Percentiles rank a stretch among this genome's conserved stretches.
phyloP scores from a whole-genome alignment of 2,888 invertebrate genomes.

The Griposia aprilina region DNA sequence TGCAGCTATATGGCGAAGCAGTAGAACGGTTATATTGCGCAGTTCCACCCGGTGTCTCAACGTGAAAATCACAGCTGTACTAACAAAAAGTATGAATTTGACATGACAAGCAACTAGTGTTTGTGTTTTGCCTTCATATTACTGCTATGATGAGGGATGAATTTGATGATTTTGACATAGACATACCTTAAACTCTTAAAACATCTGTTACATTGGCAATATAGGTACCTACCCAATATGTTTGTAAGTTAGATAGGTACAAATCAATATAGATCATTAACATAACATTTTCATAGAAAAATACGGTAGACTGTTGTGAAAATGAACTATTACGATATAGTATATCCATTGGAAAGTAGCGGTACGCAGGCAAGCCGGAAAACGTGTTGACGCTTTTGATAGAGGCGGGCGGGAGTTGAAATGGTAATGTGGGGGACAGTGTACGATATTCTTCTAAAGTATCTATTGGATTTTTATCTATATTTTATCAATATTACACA shows the following conservation, averaged over 20 bases:
- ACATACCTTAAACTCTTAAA: not conserved
- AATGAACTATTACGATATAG: constrained; percentile 16
- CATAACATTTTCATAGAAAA: constrained; percentile 1
- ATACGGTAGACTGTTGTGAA: not conserved
- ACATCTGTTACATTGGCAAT: not conserved
- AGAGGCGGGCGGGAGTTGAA: not conserved
- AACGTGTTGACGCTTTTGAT: not conserved
- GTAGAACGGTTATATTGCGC: constrained; percentile 79
- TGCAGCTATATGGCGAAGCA: constrained; percentile 77
- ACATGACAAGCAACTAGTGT: constrained; percentile 12
- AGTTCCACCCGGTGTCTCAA: constrained; percentile 82
- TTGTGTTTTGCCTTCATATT: constrained; percentile 12
- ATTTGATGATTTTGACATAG: not conserved
- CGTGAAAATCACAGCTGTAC: constrained; percentile 66
- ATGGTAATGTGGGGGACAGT: not conserved
- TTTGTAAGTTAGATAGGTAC: not conserved
- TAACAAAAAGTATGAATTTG: constrained; percentile 55
- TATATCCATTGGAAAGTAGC: not conserved
- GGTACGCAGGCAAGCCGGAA: not conserved
- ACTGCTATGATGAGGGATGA: not conserved
- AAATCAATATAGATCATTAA: not conserved
- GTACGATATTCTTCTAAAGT: not conserved
- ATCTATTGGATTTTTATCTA: not conserved
- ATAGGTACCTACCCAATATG: not conserved
- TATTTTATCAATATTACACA: not conserved